Percentiles rank a stretch among this genome's conserved stretches.
These are phyloP conservation scores for Rhodinocichla rosea DNA, from an alignment of 2,113 vertebrate genomes.

Conservation along the genomic window DNA sequence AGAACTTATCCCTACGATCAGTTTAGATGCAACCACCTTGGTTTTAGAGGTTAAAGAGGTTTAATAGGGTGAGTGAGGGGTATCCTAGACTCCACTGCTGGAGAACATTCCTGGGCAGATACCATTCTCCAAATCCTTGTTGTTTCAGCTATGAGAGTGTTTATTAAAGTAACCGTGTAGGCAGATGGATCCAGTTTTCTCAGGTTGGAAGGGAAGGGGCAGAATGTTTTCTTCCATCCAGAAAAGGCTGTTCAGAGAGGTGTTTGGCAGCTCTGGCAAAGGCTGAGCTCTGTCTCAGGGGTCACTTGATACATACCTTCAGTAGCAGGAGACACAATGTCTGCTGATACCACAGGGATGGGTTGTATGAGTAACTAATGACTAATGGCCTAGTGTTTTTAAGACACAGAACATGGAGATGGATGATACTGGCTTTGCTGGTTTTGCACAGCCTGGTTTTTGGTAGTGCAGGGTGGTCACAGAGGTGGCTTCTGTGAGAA, in stretches of 20 bases:
- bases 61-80: not conserved
- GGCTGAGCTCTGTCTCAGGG: not conserved
- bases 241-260: not conserved
- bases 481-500: not conserved
- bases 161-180: not conserved
- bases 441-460: not conserved
- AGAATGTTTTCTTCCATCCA: not conserved
- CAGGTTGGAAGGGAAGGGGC: not conserved
- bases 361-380: fast-evolving
- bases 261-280: not conserved
- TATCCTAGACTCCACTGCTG: not conserved
- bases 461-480: not conserved
- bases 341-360: not conserved
- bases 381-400: not conserved
- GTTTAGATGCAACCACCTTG: not conserved
- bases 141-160: not conserved
- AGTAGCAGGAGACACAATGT: not conserved
- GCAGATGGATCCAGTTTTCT: not conserved
- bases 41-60: not conserved
- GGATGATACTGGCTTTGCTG: not conserved
- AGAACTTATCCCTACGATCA: not conserved
- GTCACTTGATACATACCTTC: not conserved
- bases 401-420: not conserved
- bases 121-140: not conserved
- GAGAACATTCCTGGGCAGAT: not conserved